Percentiles rank a stretch among this genome's conserved stretches.
Conservation (phyloP, 2,797 vertebrate genomes). For the Sternotherus odoratus region DNA sequence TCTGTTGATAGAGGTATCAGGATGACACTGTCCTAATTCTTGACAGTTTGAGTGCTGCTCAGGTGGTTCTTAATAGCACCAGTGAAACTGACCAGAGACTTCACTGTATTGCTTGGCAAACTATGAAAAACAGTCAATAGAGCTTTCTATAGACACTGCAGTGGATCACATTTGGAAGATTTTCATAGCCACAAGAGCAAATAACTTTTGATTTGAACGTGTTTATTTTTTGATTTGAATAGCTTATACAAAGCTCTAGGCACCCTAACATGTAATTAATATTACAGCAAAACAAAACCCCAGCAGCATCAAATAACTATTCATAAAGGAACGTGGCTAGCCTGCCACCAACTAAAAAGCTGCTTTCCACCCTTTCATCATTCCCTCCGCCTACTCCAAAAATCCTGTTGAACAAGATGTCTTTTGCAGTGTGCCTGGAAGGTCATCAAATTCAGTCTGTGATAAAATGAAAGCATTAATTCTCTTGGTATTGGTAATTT, state of each 20-base stretch:
- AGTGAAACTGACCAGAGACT: background rate
- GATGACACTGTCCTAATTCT: background rate
- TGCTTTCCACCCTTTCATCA: background rate
- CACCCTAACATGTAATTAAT: background rate
- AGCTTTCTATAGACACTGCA: background rate
- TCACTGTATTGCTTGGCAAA: background rate
- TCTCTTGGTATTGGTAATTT: background rate
- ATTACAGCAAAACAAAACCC: background rate
- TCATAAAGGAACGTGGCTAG: background rate
- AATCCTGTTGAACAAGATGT: background rate
- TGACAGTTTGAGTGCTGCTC: background rate
- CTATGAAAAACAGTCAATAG: accelerated
- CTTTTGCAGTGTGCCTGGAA: background rate
- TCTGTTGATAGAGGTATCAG: background rate
- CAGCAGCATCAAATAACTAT: background rate
- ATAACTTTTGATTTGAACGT: background rate
- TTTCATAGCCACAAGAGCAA: background rate
- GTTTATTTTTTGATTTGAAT: background rate
- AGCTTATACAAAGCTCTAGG: background rate
- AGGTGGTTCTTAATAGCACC: background rate
- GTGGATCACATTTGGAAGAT: background rate
- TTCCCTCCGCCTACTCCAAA: background rate
- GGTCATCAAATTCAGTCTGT: background rate
- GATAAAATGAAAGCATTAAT: background rate
- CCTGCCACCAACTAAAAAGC: background rate